Conservation (phyloP, 2,113 vertebrate species). For the Notothenia rossii region DNA sequence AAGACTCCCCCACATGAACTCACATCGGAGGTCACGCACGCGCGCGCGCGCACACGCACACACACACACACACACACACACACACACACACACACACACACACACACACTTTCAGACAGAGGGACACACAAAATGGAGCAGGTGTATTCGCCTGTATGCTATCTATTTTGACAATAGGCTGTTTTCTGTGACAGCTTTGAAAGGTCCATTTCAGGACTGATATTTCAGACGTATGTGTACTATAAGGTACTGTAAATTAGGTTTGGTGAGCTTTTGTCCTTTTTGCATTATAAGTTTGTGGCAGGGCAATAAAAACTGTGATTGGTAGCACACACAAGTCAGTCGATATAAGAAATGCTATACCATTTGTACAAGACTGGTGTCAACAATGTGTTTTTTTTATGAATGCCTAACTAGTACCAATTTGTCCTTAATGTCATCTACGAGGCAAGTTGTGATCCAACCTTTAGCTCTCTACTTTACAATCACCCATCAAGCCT, state of each 20-base stretch:
- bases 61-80: no score
- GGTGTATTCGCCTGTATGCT: conserved; percentile 37
- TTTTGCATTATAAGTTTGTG: conserved; percentile 16
- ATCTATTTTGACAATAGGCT: conserved; percentile 34
- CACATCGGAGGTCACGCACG: conserved; percentile 41
- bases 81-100: no score
- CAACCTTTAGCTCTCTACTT: not conserved
- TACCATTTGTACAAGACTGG: no score
- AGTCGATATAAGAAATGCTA: no score
- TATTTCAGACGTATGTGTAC: conserved; percentile 32
- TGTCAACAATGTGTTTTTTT: not conserved
- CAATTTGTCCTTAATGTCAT: not conserved
- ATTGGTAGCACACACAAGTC: not conserved
- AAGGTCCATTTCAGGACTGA: conserved; percentile 43
- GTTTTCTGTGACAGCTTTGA: conserved; percentile 42
- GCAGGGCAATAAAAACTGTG: not conserved
- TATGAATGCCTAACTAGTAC: not conserved
- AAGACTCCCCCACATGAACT: conserved; percentile 48
- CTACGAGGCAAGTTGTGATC: not conserved
- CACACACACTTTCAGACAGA: conserved; percentile 2
- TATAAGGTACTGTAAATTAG: conserved; percentile 7
- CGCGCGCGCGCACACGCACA: not conserved
- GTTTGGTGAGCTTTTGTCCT: conserved; percentile 6
- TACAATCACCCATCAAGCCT: not conserved
- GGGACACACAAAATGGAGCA: conserved; percentile 25